Base-by-base conservation (phyloP, 2,113 vertebrate genomes). In the Proterorhinus semilunaris region DNA sequence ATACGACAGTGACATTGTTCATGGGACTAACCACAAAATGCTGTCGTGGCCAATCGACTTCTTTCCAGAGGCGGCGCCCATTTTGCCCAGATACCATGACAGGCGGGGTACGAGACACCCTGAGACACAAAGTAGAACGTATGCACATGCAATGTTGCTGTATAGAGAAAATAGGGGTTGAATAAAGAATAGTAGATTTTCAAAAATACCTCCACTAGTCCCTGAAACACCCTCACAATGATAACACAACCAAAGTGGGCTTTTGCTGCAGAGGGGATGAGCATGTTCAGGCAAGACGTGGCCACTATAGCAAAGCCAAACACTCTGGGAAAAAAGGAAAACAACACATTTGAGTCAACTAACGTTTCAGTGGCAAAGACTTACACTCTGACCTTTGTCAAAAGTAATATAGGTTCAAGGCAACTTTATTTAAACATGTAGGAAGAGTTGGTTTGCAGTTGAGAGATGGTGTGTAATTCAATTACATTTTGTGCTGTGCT, bases 231-330 rank as follows among this genome's bases (percentile, higher is more conserved):
- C 88, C 96, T 91, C 86, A 97, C 94, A 15, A 95, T 83, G 71
- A 97, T 97, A 21, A 97, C 96, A 49, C 94, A 96, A 79, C 94
- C 91, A 11, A 94, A 96, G 79, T 97, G 95, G 5, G 94, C 76
- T 0, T 94, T 92, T 4, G 96, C 96, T 16, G 96, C 95, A 0
- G 94, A 55, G 0, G 95, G 96, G 71, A 97, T 96, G 72, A 97
- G 79, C 95, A 97, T 96, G 62, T 97, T 97, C 52, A 97, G 87
- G 21, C 88, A 91, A 13, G 96, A 97, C 0, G 96, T 97, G 66
- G 95, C 94, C 78, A 97, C 95, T 15, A 97, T 92, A 4, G 96
- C 96, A 84, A 96, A 96, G 73, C 96, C 96, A 86, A 97, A 97
- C 55, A 96, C 95, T 86, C 95, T 96, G 83, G 12, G 61, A 64